These are phyloP conservation scores for Sebastolobus altivelis DNA, from an alignment of 2,797 vertebrate genomes.

Conservation along the genomic window DNA sequence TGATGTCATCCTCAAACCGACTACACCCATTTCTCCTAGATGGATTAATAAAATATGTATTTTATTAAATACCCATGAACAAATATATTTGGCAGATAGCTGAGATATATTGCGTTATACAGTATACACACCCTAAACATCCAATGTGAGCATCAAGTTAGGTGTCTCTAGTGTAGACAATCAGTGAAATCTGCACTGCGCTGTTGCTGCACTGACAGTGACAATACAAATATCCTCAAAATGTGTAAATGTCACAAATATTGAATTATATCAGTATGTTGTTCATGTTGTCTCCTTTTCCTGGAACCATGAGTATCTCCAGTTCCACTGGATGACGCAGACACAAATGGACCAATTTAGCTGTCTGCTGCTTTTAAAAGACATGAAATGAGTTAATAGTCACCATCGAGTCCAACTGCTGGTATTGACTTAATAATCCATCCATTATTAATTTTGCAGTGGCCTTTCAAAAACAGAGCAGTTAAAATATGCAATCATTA, in stretches of 20 bases:
- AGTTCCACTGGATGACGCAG: neutral
- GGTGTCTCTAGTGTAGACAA: conserved; percentile 1
- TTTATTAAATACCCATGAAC: neutral
- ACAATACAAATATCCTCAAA: neutral
- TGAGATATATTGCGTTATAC: conserved; percentile 1
- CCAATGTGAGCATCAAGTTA: neutral
- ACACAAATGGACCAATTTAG: neutral
- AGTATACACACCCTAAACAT: neutral
- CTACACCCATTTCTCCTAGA: conserved; percentile 34
- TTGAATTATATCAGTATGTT: neutral
- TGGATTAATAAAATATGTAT: conserved; percentile 24
- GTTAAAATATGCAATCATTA: neutral
- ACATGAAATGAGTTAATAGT: neutral
- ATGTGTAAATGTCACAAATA: neutral
- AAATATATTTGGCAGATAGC: neutral
- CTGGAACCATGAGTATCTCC: neutral
- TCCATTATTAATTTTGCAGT: neutral
- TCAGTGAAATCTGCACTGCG: neutral
- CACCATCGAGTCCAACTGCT: neutral
- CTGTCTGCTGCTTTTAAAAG: conserved; percentile 12
- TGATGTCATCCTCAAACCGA: conserved; percentile 21
- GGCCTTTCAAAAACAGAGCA: no score
- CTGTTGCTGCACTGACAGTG: neutral
- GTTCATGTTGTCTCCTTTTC: neutral
- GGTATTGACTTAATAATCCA: neutral